Base-by-base conservation (phyloP, 1,140 invertebrate species). In the Hermatobates lingyangjiaoensis region DNA sequence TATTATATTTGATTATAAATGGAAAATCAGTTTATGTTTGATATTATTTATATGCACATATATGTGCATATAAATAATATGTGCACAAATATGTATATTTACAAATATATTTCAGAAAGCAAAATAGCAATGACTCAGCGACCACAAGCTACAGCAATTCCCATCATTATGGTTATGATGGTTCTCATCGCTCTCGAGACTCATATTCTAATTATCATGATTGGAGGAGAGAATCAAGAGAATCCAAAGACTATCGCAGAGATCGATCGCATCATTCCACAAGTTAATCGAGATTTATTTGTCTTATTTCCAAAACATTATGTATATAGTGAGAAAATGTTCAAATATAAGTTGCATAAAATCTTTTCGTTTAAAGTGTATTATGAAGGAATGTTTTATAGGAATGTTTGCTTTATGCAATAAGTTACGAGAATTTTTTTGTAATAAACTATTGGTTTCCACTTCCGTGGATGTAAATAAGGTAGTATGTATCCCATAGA, bases 101-200 rank as follows among this genome's bases (percentile, higher is more conserved):
- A 20, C 24, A 51, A 14, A 45, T 49, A 45, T 47, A 23, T 50
- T 24, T 38, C 15, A 26, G 40, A 20, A 28, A 28, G 18, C 30
- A 45, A 27, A 21, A 42, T 27, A 27, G 34, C n/a, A 34, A 34
- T 42, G 38, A 50, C 25, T 57, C 60, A 10, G 58, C 59, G 45
- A 45, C 23, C 48, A 38, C 45, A 2, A 24, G 47, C 25, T 23
- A 48, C 25, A 15, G 26, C 12, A 24, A 20, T 21, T 44, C 50
- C 2, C 45, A 48, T 44, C 27, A 27, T 28, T 23, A 57, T 24
- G 46, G 45, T 14, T 42, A 45, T 10, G 27, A 39, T n/a, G 39
- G 59, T 24, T 45, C 55, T 56, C 45, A 56, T 44, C 59, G 60
- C 56, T 55, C 53, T 27, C 61, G 63, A 44, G 63, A 67, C 47